Evolutionary conservation across 2,113 vertebrate species (phyloP).

Genomic region (Tonatia bakeri): DNA sequence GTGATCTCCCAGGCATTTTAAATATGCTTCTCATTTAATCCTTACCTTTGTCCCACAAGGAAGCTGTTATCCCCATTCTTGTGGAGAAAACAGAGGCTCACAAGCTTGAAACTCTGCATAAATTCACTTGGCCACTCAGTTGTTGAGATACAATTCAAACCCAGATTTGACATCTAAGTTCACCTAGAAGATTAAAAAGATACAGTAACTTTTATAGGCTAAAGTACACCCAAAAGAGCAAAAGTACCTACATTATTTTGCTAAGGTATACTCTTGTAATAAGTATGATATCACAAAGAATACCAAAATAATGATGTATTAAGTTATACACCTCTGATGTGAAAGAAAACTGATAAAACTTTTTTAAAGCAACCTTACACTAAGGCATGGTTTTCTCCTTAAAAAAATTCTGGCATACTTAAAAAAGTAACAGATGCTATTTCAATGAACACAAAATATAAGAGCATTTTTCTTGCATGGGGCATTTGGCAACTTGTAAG

Average conservation of each 20-base stretch:
- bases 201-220: not conserved
- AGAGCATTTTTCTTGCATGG: constrained; percentile 46
- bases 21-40: not conserved
- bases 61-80: not conserved
- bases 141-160: not conserved
- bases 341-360: not conserved
- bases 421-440: constrained; percentile 58
- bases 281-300: not conserved
- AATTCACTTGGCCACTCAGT: not conserved
- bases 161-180: not conserved
- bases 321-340: not conserved
- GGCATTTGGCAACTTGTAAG: constrained; percentile 38
- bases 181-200: not conserved
- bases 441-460: constrained; percentile 44
- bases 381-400: not conserved
- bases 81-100: not conserved
- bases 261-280: not conserved
- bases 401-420: constrained; percentile 35
- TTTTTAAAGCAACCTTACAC: not conserved
- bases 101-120: not conserved
- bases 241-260: not conserved
- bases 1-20: not conserved
- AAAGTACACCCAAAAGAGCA: not conserved
- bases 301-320: not conserved
- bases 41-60: not conserved